Evolutionary conservation across 1,140 invertebrate genomes (phyloP), one percentile per base, ranked within the genome.

Genomic region (Zaprionus gabonicus): DNA sequence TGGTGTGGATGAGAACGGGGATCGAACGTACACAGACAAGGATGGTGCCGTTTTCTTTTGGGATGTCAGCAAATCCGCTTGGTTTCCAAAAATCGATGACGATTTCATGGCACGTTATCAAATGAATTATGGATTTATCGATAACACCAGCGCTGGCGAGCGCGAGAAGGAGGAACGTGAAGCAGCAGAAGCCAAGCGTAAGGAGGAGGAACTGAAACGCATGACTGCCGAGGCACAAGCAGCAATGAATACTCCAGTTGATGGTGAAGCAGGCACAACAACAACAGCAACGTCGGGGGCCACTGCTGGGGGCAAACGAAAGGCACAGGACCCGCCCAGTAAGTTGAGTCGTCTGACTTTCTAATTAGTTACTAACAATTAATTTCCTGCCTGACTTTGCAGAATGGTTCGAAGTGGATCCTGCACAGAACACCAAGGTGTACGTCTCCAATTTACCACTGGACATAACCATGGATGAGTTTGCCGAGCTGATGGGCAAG

Each of bases 61-160:
- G 98, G 98, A 99, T 93, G 94, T 94, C 58, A 95, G 95, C 38
- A 99, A 97, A 93, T 96, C 95, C 82, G 98, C 98, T 6, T 99
- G 98, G 97, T 98, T 99, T 94, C 98, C 98, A 23, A 99, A 99
- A 95, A 95, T 99, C 68, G 97, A 99, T 94, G 98, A 99, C 88
- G 98, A 99, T 80, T 99, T 99, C 91, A 95, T 99, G 93, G 99
- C 98, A 1, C 94, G 95, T 60, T 99, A 99, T 94, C 98, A 99
- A 94, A 96, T 99, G 95, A 98, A 95, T 92, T 99, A 99, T 94
- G 98, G 98, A 6, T 97, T 97, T 93, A 94, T 94, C 72, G 94
- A 95, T 82, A 95, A 95, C 81, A 93, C 93, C 53, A 85, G 76
- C 20, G 86, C 78, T 6, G 76, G 79, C 0, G 91, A 91, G 60